phyloP scores from a whole-genome alignment of 2,797 vertebrate genomes.

The Sebastes oblongus region DNA sequence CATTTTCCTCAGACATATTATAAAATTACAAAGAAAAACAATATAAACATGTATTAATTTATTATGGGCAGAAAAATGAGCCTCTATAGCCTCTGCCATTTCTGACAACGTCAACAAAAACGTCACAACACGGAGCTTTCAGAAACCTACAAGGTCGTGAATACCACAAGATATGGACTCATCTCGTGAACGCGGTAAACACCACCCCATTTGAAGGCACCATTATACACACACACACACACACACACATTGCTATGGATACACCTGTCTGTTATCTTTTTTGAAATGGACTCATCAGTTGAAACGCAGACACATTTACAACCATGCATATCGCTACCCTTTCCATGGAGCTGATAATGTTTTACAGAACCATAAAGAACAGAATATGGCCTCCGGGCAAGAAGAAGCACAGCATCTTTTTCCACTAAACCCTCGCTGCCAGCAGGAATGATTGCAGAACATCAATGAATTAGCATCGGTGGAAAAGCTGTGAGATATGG shows the following conservation, averaged over 20 bases:
- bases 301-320: not conserved
- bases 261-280: not conserved
- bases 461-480: conserved; percentile 10
- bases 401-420: conserved; percentile 8
- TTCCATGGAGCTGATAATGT: conserved; percentile 25
- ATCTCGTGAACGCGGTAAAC: no score
- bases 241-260: not conserved
- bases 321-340: not conserved
- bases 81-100: no score
- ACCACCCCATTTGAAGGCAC: no score
- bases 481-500: conserved; percentile 31
- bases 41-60: no score
- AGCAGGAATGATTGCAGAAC: conserved; percentile 34
- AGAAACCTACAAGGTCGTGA: no score
- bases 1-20: no score
- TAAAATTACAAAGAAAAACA: no score
- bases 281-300: not conserved
- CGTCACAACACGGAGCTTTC: no score
- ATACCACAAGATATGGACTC: no score
- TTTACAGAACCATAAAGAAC: conserved; percentile 30
- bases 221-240: not conserved
- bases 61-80: no score
- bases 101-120: no score
- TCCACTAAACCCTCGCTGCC: conserved; percentile 2
- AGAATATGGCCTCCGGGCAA: not conserved